Evolutionary conservation across 2,797 vertebrate genomes (phyloP), one percentile per base, ranked within the genome.

Genomic region (Onychomys leucogaster): DNA sequence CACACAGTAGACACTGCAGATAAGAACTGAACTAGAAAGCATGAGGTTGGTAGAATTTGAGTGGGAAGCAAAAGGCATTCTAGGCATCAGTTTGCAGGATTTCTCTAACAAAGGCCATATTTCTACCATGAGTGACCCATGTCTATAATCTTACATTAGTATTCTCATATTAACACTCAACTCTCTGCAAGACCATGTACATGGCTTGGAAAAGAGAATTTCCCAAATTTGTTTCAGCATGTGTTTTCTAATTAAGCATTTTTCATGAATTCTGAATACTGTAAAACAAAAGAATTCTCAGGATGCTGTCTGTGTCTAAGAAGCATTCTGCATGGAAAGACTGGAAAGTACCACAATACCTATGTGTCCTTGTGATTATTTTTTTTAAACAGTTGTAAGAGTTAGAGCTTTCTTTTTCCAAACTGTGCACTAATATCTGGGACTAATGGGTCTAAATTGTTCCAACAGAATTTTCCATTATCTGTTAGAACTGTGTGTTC

Each of bases 301-400:
- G 25, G 55, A 14, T 5, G 23, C 29, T 75, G 23, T 49, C 55
- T 88, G 46, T 34, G 21, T 73, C n/a, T 25, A 37, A 93, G 34
- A 90, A 52, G 32, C 49, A 78, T 78, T 85, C 41, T 93, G 71
- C 61, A 77, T 90, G 78, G 11, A 91, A 88, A 90, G 49, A 46
- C 11, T 69, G 52, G 13, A 49, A 76, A 94, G 90, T 46, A 6
- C 43, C 21, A 85, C 41, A 78, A 12, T 55, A 73, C 14, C 7
- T 78, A 34, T 57, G 55, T 77, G 14, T 93, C 93, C 41, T 25
- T 89, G 21, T 90, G 71, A 83, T 71, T 32, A 75, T 43, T 37
- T 37, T n/a, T 95, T 80, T 59, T 65, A 77, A 93, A 84, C 9
- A 89, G 91, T 94, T 88, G n/a, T 93, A 95, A 90, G 77, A n/a